Evolutionary conservation across 1,140 invertebrate species (phyloP).

Genomic region (Drosophila navojoa): DNA sequence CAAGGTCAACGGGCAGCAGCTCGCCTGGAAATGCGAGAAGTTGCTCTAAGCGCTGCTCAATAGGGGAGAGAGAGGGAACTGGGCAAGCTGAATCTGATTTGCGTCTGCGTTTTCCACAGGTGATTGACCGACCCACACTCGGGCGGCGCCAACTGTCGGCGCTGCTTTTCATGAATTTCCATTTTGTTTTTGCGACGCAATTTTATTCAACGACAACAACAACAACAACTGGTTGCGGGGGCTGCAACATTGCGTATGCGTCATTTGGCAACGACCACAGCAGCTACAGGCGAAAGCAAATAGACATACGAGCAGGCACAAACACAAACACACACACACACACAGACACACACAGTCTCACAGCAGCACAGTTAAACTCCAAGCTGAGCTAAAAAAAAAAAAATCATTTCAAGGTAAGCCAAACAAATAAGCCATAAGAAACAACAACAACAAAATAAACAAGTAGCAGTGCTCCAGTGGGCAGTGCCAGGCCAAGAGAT

Average conservation of each 20-base stretch:
- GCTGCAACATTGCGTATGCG: conserved; percentile 52
- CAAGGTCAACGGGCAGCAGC: conserved; percentile 22
- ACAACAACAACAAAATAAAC: neutral
- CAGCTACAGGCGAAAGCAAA: neutral
- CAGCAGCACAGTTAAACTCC: conserved; percentile 16
- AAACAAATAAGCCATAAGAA: conserved; percentile 4
- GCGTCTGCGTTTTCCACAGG: conserved; percentile 5
- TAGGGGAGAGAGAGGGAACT: neutral
- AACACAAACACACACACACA: neutral
- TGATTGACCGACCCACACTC: conserved; percentile 33
- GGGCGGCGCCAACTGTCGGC: conserved; percentile 6
- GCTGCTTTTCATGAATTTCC: conserved; percentile 21
- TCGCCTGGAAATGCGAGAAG: neutral
- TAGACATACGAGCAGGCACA: neutral
- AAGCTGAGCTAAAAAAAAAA: conserved; percentile 19
- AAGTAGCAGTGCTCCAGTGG: neutral
- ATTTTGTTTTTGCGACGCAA: conserved; percentile 52
- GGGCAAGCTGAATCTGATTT: conserved; percentile 1
- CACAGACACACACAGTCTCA: neutral
- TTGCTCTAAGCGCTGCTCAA: neutral
- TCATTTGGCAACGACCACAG: conserved; percentile 38
- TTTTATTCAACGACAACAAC: conserved; percentile 8
- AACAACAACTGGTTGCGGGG: neutral
- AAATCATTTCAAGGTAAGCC: conserved; percentile 44
- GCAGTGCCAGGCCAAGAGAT: neutral